Evolutionary conservation across 1,140 invertebrate species (phyloP).

Genomic region (Scaptomyza hsui): DNA sequence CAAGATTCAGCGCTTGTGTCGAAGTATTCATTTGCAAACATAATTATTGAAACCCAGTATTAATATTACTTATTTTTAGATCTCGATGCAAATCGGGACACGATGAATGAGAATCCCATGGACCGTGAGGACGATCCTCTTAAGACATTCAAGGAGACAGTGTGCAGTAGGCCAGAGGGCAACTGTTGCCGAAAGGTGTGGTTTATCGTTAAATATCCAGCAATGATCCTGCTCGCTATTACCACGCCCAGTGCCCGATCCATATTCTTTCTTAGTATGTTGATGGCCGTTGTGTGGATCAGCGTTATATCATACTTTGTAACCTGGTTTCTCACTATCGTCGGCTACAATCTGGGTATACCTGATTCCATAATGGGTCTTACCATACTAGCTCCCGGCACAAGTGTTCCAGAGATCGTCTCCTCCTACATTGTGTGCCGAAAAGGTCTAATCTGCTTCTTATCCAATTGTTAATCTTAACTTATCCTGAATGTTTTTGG

Average conservation of each 20-base stretch:
- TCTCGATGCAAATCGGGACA: not conserved
- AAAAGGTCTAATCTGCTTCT: slow-evolving; percentile 85
- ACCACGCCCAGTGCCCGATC: slow-evolving; percentile 56
- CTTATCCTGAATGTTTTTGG: too few species aligned
- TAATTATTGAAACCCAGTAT: not conserved
- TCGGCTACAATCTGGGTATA: slow-evolving; percentile 90
- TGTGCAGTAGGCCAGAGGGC: slow-evolving; percentile 21
- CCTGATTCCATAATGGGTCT: slow-evolving; percentile 92
- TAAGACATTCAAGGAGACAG: slow-evolving; percentile 19
- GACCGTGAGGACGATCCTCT: slow-evolving; percentile 15
- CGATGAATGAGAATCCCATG: slow-evolving; percentile 51
- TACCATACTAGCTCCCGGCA: slow-evolving; percentile 89
- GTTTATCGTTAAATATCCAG: slow-evolving; percentile 55
- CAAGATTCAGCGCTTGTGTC: not conserved
- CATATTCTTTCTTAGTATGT: slow-evolving; percentile 87
- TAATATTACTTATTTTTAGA: not conserved
- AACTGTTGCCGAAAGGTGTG: slow-evolving; percentile 13
- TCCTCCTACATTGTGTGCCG: slow-evolving; percentile 91
- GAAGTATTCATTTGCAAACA: slow-evolving; percentile 5
- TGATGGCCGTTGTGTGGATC: slow-evolving; percentile 95
- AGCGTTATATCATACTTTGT: slow-evolving; percentile 92
- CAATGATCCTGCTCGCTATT: slow-evolving; percentile 40
- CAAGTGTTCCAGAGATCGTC: slow-evolving; percentile 92
- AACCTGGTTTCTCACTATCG: slow-evolving; percentile 95
- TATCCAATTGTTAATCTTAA: not conserved